Evolutionary conservation across 2,113 vertebrate genomes (phyloP), one percentile per base, ranked within the genome.

Genomic region (Brachirus orientalis): DNA sequence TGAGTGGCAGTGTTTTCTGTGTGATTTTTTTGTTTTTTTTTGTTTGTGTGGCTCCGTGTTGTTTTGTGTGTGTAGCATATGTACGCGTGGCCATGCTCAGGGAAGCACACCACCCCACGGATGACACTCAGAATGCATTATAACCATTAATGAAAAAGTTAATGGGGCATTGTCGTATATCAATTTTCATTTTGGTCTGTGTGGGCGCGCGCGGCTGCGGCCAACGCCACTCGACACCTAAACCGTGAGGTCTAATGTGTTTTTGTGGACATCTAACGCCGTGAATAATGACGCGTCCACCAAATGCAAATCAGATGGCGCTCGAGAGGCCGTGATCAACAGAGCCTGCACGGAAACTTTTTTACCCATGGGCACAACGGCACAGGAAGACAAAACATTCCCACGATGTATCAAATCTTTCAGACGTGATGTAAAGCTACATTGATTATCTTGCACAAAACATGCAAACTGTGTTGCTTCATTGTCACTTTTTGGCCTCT

Each of bases 61-160:
- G 51, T 33, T 64, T 28, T 63, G 58, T 47, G 67, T 20, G 28
- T 20, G 17, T 19, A 8, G 20, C 44, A 45, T 43, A 45, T 69
- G 63, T 75, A 65, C 75, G 70, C 8, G 43, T 12, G 50, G 63
- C 70, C 52, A 17, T 77, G 69, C 72, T 87, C 82, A 81, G 65
- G 65, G 69, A 79, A 79, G 79, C 78, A 45, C 85, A 69, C 75
- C 87, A 90, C 92, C 93, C 92, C 82, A 94, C 93, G 91, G 94
- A 94, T 93, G 93, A 93, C 93, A 92, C 94, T 94, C 92, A 93
- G 93, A 97, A 96, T 95, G 94, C 94, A 95, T 97, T 96, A 96
- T 95, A 96, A 95, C 95, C 97, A 99, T 99, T 98, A 98, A 98
- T 98, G 96, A 98, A 98, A 97, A 98, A 98, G 96, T 98, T 99